Percentiles rank a stretch among this genome's conserved stretches.
phyloP scores from a whole-genome alignment of 2,113 vertebrate species.

The Rhea americana region DNA sequence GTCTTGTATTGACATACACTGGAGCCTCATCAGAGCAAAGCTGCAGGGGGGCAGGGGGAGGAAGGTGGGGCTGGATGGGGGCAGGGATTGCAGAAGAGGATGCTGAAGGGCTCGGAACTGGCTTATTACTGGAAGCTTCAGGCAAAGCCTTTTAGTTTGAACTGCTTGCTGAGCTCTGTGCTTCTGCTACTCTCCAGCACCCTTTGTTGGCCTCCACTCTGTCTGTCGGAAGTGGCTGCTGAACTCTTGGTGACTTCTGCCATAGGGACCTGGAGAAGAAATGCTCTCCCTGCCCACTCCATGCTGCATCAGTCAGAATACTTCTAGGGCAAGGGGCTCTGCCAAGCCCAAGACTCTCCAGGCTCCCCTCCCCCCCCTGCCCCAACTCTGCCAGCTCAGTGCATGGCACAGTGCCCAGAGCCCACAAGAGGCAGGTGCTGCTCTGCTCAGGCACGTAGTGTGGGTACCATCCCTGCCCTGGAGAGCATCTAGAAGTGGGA shows the following conservation, averaged over 20 bases:
- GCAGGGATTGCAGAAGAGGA: too few species aligned
- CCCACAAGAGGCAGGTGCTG: rapidly evolving
- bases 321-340: background rate
- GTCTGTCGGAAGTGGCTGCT: background rate
- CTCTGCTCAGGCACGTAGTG: background rate
- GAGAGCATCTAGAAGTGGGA: background rate
- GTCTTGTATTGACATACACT: too few species aligned
- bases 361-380: background rate
- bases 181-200: background rate
- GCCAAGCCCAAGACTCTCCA: background rate
- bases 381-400: background rate
- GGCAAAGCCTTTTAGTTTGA: background rate
- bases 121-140: background rate
- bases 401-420: background rate
- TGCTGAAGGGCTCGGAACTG: background rate
- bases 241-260: background rate
- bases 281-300: background rate
- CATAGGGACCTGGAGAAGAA: background rate
- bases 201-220: background rate
- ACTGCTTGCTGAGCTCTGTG: background rate
- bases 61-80: rapidly evolving
- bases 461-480: background rate
- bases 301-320: background rate
- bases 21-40: background rate
- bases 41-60: background rate